These are phyloP conservation scores for Percopsis transmontana DNA, from an alignment of 2,113 vertebrate genomes.

Conservation along the genomic window DNA sequence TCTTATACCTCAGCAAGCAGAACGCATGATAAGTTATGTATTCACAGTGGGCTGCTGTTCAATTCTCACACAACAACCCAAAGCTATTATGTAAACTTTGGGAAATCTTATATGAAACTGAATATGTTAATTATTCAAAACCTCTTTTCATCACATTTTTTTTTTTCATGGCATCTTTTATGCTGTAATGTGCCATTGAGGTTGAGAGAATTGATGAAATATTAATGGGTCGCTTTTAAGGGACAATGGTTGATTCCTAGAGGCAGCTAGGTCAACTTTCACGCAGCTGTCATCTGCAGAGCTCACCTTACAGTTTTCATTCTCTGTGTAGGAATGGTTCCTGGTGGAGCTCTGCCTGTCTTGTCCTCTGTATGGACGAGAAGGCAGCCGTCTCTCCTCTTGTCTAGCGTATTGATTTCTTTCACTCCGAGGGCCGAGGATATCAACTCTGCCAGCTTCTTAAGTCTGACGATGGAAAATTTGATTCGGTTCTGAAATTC, in stretches of 20 bases:
- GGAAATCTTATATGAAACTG: conserved; percentile 38
- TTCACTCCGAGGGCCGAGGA: conserved; percentile 1
- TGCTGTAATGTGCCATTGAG: too few relatives aligned
- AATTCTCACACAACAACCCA: conserved; percentile 47
- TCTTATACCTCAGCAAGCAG: conserved; percentile 65
- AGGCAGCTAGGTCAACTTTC: background rate
- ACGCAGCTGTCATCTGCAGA: background rate
- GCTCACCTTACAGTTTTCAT: background rate
- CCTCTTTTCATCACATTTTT: conserved; percentile 34
- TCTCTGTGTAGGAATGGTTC: conserved; percentile 12
- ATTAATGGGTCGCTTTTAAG: conserved; percentile 12
- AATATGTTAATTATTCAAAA: conserved; percentile 41
- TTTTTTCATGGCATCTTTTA: background rate
- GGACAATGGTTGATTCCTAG: conserved; percentile 34
- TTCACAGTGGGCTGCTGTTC: conserved; percentile 62
- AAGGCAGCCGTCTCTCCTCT: conserved; percentile 5
- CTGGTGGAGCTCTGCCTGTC: conserved; percentile 4
- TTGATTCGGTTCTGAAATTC: background rate
- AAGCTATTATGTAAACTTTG: conserved; percentile 27
- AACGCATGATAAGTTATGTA: conserved; percentile 59
- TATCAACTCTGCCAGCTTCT: conserved; percentile 1
- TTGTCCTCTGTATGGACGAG: conserved; percentile 4
- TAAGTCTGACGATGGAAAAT: conserved; percentile 1
- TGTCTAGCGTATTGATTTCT: conserved; percentile 12
- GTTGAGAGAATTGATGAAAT: conserved; percentile 24